Percentiles rank a stretch among this genome's conserved stretches.
Evolutionary conservation across 2,113 vertebrate genomes (phyloP).

Genomic region (Ictidomys tridecemlineatus): DNA sequence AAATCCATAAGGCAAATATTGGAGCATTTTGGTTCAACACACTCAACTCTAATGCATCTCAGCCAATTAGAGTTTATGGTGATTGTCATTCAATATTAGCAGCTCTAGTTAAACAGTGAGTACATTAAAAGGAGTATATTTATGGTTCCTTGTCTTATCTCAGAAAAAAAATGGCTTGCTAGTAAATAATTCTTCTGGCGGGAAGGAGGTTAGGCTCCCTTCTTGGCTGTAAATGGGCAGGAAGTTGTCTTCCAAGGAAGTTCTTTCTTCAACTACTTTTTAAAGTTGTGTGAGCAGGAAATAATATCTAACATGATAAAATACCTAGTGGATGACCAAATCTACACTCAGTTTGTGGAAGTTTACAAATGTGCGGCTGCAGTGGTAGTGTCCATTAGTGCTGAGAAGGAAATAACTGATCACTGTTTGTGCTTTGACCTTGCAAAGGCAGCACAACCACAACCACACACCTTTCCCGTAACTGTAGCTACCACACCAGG

Average conservation of each 20-base stretch:
- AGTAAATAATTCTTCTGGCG: not conserved
- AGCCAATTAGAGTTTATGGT: slow-evolving; percentile 42
- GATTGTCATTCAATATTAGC: slow-evolving; percentile 49
- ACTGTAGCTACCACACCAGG: not conserved
- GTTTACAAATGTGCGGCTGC: not conserved
- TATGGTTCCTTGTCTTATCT: slow-evolving; percentile 18
- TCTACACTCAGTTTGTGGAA: not conserved
- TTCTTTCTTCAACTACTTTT: slow-evolving; percentile 40
- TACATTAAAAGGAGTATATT: slow-evolving; percentile 27
- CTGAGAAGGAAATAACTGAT: not conserved
- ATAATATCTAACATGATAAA: not conserved
- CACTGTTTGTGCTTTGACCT: not conserved
- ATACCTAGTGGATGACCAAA: not conserved
- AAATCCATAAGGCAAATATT: slow-evolving; percentile 36
- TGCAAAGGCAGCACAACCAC: not conserved
- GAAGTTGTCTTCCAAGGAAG: slow-evolving; percentile 16
- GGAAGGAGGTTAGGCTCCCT: not conserved
- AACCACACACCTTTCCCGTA: not conserved
- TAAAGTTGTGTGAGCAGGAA: not conserved
- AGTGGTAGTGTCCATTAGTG: not conserved
- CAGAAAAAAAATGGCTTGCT: slow-evolving; percentile 9
- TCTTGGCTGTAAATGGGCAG: slow-evolving; percentile 22
- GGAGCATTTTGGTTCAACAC: slow-evolving; percentile 10
- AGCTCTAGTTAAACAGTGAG: slow-evolving; percentile 25
- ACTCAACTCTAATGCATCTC: slow-evolving; percentile 7